A percentile compares a stretch with the other conserved stretches of the same genome.
phyloP scores from a whole-genome alignment of 2,113 vertebrate species.

The Hydropotes inermis region DNA sequence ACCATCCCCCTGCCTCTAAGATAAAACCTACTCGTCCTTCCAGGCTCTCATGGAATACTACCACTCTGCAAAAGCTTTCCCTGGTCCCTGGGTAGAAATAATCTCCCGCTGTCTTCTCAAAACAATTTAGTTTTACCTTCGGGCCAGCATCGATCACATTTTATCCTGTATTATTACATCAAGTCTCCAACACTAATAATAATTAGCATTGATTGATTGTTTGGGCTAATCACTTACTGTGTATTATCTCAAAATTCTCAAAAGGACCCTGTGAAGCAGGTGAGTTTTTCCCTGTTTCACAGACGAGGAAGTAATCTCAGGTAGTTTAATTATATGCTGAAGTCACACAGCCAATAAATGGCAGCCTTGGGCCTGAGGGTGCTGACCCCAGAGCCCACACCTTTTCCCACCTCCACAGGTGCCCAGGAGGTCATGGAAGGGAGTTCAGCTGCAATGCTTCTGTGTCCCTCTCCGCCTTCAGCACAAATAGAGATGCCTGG shows the following conservation, averaged over 20 bases:
- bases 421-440: background rate
- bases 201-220: background rate
- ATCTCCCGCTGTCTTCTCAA: background rate
- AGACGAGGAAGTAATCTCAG: background rate
- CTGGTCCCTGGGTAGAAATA: background rate
- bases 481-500: background rate
- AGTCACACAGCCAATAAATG: too few relatives aligned
- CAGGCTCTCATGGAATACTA: background rate
- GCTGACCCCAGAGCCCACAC: background rate
- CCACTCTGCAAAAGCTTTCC: background rate
- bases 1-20: background rate
- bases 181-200: background rate
- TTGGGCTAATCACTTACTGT: background rate
- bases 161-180: background rate
- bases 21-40: too few relatives aligned
- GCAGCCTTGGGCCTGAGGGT: fast-evolving
- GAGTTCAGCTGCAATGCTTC: background rate
- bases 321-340: background rate
- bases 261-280: background rate
- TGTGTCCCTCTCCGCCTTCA: background rate
- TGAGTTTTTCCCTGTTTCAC: background rate
- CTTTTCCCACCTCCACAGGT: fast-evolving
- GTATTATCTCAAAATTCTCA: background rate
- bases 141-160: background rate
- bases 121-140: background rate